A percentile compares a stretch with the other conserved stretches of the same genome.
phyloP scores from a whole-genome alignment of 53 echinoderm and acorn worm species.

The Echinometra lucunter region DNA sequence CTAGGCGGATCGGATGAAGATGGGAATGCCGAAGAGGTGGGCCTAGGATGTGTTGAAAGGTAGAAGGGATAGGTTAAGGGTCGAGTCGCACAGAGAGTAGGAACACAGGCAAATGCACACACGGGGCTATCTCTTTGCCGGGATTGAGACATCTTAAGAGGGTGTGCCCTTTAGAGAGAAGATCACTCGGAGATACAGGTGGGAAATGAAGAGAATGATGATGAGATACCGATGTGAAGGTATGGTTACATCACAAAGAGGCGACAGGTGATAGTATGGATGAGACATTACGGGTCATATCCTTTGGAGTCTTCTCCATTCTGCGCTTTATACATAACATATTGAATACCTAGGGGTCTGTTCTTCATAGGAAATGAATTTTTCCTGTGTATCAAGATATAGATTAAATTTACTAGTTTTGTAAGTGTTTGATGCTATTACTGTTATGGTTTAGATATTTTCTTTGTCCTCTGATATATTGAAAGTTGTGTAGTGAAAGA shows the following conservation, averaged over 20 bases:
- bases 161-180: neutral
- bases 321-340: neutral
- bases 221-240: neutral
- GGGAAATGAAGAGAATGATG: slow-evolving; percentile 1
- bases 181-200: slow-evolving; percentile 29
- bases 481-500: neutral
- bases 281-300: neutral
- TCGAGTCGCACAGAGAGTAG: neutral
- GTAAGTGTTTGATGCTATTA: neutral
- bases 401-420: neutral
- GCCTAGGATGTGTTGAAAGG: slow-evolving; percentile 38
- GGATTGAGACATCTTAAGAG: slow-evolving; percentile 40
- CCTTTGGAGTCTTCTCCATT: neutral
- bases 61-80: neutral
- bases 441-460: neutral
- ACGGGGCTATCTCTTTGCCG: neutral
- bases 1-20: neutral
- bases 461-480: neutral
- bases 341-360: neutral
- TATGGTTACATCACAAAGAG: neutral
- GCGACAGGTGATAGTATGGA: neutral
- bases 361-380: neutral
- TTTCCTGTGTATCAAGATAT: neutral
- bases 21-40: neutral
- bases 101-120: neutral